Conservation (phyloP, 2,797 vertebrate genomes). For the Graptemys geographica region DNA sequence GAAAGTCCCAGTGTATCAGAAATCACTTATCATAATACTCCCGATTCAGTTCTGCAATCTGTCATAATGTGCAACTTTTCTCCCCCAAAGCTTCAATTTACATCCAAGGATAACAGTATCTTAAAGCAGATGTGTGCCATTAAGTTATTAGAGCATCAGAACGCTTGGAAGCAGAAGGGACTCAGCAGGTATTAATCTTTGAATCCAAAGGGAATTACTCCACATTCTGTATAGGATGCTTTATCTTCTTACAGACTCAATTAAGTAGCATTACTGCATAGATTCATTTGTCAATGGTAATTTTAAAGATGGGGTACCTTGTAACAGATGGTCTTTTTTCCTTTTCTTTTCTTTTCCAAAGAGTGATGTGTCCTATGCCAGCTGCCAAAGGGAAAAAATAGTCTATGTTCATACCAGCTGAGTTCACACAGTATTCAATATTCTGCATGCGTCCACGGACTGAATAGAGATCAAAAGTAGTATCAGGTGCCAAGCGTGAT, state of each 20-base stretch:
- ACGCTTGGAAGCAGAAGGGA: constrained; percentile 5
- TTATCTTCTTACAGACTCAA: constrained; percentile 29
- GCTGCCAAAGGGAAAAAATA: not conserved
- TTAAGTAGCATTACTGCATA: constrained; percentile 50
- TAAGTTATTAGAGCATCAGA: not conserved
- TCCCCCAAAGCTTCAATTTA: not conserved
- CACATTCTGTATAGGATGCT: not conserved
- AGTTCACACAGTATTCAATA: not conserved
- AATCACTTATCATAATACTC: not conserved
- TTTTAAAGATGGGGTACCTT: constrained; percentile 22
- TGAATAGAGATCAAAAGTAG: not conserved
- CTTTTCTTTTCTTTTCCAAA: not conserved
- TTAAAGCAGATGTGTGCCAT: not conserved
- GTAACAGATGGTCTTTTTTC: constrained; percentile 56
- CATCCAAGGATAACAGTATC: not conserved
- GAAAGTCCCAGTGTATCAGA: not conserved
- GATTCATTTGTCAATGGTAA: constrained; percentile 45
- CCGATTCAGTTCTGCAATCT: not conserved
- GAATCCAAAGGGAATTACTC: constrained; percentile 33
- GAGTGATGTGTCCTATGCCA: constrained; percentile 23
- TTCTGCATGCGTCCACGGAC: not conserved
- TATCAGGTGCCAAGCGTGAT: not conserved
- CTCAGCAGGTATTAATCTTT: constrained; percentile 54
- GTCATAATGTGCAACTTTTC: not conserved
- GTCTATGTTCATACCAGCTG: not conserved